Base-by-base conservation (phyloP, 2,888 invertebrate genomes). In the Phalera bucephala region DNA sequence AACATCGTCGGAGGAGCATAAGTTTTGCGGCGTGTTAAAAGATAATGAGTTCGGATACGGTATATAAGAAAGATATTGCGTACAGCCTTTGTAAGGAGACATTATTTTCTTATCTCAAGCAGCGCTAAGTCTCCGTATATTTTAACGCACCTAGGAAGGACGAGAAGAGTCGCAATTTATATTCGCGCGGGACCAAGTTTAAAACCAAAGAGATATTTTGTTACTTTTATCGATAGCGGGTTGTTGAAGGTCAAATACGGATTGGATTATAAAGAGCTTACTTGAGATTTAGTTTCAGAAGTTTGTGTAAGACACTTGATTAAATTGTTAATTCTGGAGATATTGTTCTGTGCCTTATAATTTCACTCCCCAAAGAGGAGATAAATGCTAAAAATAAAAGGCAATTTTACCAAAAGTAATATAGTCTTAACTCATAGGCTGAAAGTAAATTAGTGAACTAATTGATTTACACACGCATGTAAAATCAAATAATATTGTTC, bases 21-120 rank as follows among this genome's bases (percentile, higher is more conserved):
- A 80, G 78, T 81, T 80, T 72, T 75, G 79, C 79, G 70, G 73
- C 72, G 79, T 76, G 80, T 81, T 80, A 77, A 79, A 76, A 86
- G 88, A 86, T 87, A 88, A 84, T 85, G 80, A 81, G 74, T 75
- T 65, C 63, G 82, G 75, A 78, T 81, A 62, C 47, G 72, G 65
- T 68, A 66, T 73, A 69, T 78, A 77, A 77, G 77, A 76, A 78
- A 82, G 80, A 80, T 59, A 72, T 76, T 80, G 81, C 77, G 72
- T 79, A 75, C 64, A 27, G 61, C 66, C 72, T 76, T 76, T 73
- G 71, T 73, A 70, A 66, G 71, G 72, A 63, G 71, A 79, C 75
- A 77, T 74, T 78, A 76, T 73, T 71, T 68, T 65, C 72, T 78
- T 87, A 87, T 87, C 86, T 68, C 52, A 56, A 55, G 56, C 51